Evolutionary conservation across 1,140 invertebrate genomes (phyloP), one percentile per base, ranked within the genome.

Genomic region (Zaprionus davidi): DNA sequence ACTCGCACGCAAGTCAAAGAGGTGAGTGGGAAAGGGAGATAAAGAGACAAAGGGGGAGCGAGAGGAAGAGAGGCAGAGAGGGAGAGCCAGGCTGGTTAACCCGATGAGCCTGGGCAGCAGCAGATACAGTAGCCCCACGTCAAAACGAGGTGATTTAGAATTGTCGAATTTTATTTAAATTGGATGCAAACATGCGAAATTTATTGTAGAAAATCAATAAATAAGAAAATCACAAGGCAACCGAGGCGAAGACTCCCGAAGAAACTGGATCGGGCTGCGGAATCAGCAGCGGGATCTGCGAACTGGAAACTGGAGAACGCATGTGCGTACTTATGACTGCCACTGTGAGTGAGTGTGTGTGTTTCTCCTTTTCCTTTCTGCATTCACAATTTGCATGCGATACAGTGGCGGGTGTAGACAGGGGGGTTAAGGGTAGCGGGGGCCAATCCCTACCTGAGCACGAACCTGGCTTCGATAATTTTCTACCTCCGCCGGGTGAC

Each of bases 81-180:
- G 24, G 15, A 7, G 44, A 64, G n/a, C n/a, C 56, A 17, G 22
- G 13, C 60, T 62, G 60, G 57, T n/a, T 62, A 13, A 53, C 56
- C 46, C 41, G 58, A 60, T 71, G 41, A 63, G 38, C 34, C 69
- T 65, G 62, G 26, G 46, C 26, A 76, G 46, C 67, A 57, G 44
- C 49, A 41, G 79, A 78, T 71, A 90, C 86, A 91, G 83, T 92
- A 90, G 90, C 85, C 83, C 81, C 91, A 92, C 91, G 90, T 92
- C 90, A 92, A 92, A 91, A 92, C 79, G 86, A 86, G 87, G 90
- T 92, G 91, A 92, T 92, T 92, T 92, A 92, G 91, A 91, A 88
- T 92, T 92, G 87, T 91, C 90, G 91, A 92, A 92, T 92, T 91
- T 91, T 92, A 92, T 92, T 92, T 92, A 92, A 92, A 92, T 92